Evolutionary conservation across 1,140 invertebrate species (phyloP), one percentile per base, ranked within the genome.

Genomic region (Brachionus rotundiformis): DNA sequence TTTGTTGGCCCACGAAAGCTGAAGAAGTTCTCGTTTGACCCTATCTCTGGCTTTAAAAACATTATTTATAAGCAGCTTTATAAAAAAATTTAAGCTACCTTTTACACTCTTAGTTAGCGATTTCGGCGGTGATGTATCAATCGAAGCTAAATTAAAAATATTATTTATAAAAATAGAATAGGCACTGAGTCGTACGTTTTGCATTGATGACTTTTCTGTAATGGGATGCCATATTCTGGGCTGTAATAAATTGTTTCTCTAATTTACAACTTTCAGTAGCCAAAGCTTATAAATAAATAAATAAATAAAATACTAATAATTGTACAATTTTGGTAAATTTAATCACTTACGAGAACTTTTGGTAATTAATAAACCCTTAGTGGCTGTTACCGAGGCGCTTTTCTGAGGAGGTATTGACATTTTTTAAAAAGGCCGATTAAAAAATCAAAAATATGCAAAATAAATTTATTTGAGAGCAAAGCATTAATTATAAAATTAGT

Each of bases 251-350:
- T 54, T 79, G 76, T 11, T 79, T 54, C 31, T 59, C 76, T 4
- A 79, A 49, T 59, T 79, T 79, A 59, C 76, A 79, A 27, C 76
- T 63, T 13, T 79, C 59, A 16, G 76, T 63, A 31, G 76, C 76
- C 44, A 79, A 41, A 59, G 76, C 76, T 79, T 25, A 59, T 29
- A 10, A 59, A 59, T 7, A 31, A 36, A 36, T 49, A 31, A 29
- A 29, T 16, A 33, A 1, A 33, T 5, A 1, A 0, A 19, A 1
- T 33, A 8, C 11, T 11, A 1, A 7, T 61, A 31, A 5, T 3
- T 0, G 36, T 39, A 16, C n/a, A 11, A n/a, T 33, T 33, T 68
- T 27, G 4, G 39, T 13, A n/a, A n/a, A 13, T 10, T 47, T 47
- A 13, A 27, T 27, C 19, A 47, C 75, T 59, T 79, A 79, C 76